Evolutionary conservation across 2,888 invertebrate species (phyloP).

Genomic region (Drosophila phalerata): DNA sequence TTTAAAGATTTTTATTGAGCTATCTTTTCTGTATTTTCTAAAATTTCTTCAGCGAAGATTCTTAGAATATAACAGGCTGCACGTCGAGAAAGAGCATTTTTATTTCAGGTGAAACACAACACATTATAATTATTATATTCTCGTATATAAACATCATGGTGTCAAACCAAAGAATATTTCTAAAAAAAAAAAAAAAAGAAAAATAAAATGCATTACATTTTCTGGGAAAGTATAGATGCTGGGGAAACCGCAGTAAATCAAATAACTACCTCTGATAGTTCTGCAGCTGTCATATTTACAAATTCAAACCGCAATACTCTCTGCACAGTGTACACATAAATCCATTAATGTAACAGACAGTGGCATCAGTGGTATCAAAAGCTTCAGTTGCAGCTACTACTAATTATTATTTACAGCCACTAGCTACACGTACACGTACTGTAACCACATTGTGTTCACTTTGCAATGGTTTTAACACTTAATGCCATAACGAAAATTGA

Average conservation of each 20-base stretch:
- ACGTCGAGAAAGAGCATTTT: no score
- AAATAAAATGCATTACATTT: neutral
- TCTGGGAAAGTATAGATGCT: neutral
- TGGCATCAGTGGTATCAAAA: slow-evolving; percentile 4
- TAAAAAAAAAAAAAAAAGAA: neutral
- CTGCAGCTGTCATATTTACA: slow-evolving; percentile 10
- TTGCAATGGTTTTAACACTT: slow-evolving; percentile 17
- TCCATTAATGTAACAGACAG: slow-evolving; percentile 12
- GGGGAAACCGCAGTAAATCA: slow-evolving; percentile 9
- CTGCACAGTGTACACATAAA: slow-evolving; percentile 4
- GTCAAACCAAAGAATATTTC: neutral
- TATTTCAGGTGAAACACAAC: no score
- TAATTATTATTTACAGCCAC: slow-evolving; percentile 30
- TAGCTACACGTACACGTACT: slow-evolving; percentile 4
- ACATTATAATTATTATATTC: neutral
- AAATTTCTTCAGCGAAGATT: no score
- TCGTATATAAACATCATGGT: neutral
- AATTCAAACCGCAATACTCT: neutral
- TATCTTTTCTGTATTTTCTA: no score
- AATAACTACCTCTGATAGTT: slow-evolving; percentile 5
- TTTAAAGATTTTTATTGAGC: no score
- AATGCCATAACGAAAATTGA: slow-evolving; percentile 5
- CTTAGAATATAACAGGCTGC: no score
- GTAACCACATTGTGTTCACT: neutral
- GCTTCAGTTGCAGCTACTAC: slow-evolving; percentile 10